phyloP scores from a whole-genome alignment of 2,113 vertebrate species.

The Pagrus major region DNA sequence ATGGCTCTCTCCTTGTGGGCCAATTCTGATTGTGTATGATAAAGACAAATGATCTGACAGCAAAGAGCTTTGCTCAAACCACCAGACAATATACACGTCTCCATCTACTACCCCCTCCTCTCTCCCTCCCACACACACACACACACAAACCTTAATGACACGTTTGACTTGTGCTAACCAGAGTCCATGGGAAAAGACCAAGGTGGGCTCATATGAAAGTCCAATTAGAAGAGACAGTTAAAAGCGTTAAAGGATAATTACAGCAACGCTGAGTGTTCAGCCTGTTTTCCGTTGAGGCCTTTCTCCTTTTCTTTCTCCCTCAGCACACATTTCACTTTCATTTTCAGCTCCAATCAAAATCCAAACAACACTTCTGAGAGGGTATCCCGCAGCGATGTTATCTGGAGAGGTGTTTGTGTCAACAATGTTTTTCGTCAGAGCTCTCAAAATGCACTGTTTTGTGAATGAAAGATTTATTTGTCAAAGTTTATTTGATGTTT shows the following conservation, averaged over 20 bases:
- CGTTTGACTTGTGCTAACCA: slow-evolving; percentile 62
- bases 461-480: not conserved
- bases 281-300: slow-evolving; percentile 39
- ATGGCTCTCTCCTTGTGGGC: slow-evolving; percentile 68
- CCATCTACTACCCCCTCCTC: slow-evolving; percentile 24
- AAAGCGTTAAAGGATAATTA: slow-evolving; percentile 61
- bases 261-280: slow-evolving; percentile 49
- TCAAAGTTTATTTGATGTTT: not conserved
- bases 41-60: slow-evolving; percentile 80
- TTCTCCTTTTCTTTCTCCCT: slow-evolving; percentile 11
- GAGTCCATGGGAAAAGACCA: slow-evolving; percentile 65
- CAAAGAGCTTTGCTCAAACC: slow-evolving; percentile 64
- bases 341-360: slow-evolving; percentile 51
- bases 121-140: slow-evolving; percentile 6
- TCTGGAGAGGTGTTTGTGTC: slow-evolving; percentile 13
- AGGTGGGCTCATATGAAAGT: slow-evolving; percentile 63
- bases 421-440: not conserved
- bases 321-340: slow-evolving; percentile 35
- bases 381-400: not conserved
- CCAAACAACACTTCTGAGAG: slow-evolving; percentile 40
- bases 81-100: slow-evolving; percentile 65
- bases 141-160: slow-evolving; percentile 31
- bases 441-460: not conserved
- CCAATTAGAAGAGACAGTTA: slow-evolving; percentile 71
- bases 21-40: slow-evolving; percentile 68